Evolutionary conservation across 2,888 invertebrate genomes (phyloP).

Genomic region (Pyralis farinalis): DNA sequence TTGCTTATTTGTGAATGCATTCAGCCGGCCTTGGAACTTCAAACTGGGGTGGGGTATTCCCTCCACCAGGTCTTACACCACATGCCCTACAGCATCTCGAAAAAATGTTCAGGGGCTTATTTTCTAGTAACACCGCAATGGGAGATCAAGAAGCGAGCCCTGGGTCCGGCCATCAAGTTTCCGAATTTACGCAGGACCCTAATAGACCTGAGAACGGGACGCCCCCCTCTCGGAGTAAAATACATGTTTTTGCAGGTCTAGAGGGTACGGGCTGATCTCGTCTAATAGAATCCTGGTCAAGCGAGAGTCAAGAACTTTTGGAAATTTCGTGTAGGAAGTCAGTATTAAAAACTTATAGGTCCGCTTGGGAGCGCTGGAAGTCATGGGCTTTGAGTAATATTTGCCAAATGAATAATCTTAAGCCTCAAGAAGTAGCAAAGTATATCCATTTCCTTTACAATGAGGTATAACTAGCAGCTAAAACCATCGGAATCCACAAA

Average conservation of each 20-base stretch:
- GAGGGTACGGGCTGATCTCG: conserved; percentile 22
- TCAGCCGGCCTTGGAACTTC: conserved; percentile 21
- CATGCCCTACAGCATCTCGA: conserved; percentile 18
- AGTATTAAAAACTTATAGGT: conserved; percentile 13
- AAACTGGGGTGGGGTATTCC: conserved; percentile 23
- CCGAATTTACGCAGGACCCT: conserved; percentile 11
- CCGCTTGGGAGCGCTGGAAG: conserved; percentile 18
- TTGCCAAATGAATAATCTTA: conserved; percentile 1
- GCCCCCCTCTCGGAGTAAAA: conserved; percentile 12
- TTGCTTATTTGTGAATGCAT: conserved; percentile 14
- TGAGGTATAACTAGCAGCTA: not conserved
- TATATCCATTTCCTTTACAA: conserved; percentile 4
- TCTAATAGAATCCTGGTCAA: conserved; percentile 2
- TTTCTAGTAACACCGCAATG: conserved; percentile 18
- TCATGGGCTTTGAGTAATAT: conserved; percentile 8
- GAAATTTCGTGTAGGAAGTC: conserved; percentile 16
- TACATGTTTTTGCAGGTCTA: conserved; percentile 18
- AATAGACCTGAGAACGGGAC: conserved; percentile 16
- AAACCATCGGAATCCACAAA: conserved; percentile 7
- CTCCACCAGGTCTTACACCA: conserved; percentile 20
- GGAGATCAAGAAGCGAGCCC: conserved; percentile 15
- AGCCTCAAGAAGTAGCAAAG: conserved; percentile 4
- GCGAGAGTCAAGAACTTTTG: conserved; percentile 4
- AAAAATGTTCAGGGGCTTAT: conserved; percentile 14
- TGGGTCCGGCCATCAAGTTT: conserved; percentile 9